Percentiles rank a stretch among this genome's conserved stretches.
phyloP scores from a whole-genome alignment of 2,113 vertebrate species.

The Brachirus orientalis region DNA sequence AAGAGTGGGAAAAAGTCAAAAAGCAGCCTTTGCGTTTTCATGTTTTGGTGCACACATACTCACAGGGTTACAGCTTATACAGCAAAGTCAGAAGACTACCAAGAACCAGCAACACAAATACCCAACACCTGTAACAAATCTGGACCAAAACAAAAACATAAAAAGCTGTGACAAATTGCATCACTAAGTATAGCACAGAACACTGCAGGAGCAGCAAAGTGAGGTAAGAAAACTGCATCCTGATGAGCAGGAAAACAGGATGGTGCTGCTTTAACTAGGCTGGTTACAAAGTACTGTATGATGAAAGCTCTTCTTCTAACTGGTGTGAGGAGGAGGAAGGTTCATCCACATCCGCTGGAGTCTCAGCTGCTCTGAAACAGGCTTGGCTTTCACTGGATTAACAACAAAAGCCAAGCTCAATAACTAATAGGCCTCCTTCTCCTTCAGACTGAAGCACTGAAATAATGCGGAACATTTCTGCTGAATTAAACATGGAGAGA shows the following conservation, averaged over 20 bases:
- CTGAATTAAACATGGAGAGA: constrained; percentile 77
- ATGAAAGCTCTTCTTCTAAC: constrained; percentile 31
- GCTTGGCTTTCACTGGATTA: constrained; percentile 64
- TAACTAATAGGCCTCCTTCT: constrained; percentile 61
- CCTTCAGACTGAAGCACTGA: constrained; percentile 35
- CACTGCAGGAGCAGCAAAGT: constrained; percentile 32
- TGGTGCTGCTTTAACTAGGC: constrained; percentile 23
- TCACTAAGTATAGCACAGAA: constrained; percentile 40
- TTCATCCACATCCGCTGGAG: constrained; percentile 50
- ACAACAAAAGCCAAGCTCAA: constrained; percentile 59
- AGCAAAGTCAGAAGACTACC: too few relatives aligned
- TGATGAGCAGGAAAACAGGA: constrained; percentile 30
- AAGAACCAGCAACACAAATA: not conserved
- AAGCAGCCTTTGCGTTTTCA: too few relatives aligned
- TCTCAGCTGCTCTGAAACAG: constrained; percentile 47
- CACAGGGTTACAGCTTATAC: too few relatives aligned
- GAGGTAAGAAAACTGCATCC: constrained; percentile 10
- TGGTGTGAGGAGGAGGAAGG: constrained; percentile 45
- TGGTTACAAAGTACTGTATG: constrained; percentile 24
- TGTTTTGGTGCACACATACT: too few relatives aligned
- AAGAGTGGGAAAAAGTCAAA: too few relatives aligned
- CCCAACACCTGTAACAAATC: constrained; percentile 36
- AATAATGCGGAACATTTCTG: constrained; percentile 68
- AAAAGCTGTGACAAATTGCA: constrained; percentile 20
- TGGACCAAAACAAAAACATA: not conserved